Base-by-base conservation (phyloP, 2,888 invertebrate species). In the Cepaea hortensis region DNA sequence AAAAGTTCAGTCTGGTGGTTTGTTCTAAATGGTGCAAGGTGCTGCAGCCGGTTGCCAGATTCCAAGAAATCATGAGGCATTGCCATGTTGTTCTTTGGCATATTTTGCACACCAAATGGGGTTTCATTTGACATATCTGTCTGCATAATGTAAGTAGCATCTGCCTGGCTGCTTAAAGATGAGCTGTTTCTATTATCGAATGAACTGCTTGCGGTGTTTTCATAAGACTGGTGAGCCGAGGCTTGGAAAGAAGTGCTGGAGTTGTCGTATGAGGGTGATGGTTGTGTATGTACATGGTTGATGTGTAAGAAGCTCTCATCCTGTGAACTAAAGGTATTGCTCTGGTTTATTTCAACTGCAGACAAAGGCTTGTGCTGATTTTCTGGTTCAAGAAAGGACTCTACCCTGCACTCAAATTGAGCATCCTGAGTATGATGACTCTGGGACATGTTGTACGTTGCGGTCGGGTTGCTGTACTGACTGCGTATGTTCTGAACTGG, bases 231-330 rank as follows among this genome's bases (percentile, higher is more conserved):
- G 35, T 81, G 85, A n/a, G 77, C 20, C 7, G 82, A n/a, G 11
- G 62, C 23, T 48, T 82, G 82, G 77, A 77, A 82, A 46, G 80
- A 61, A 13, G 81, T 85, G 65, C 75, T 23, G 61, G 77, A 83
- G 48, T 48, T 82, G 55, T 83, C 77, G 68, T 62, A 85, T 23
- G 80, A 77, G 20, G 85, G 55, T 55, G 85, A 73, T 65, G 79
- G 80, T 79, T 79, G 85, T n/a, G 68, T 61, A 46, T 85, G 85
- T 35, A 79, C 68, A 73, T 72, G 80, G 48, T 55, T 48, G 11
- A 81, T 23, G 77, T 85, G 85, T 9, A 85, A 73, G 73, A 85
- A 85, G 48, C 65, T 85, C 68, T 85, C 68, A 46, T 85, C 70
- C 48, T 85, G 85, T 23, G 85, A 72, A 35, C 23, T 48, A 55